Conservation (phyloP, 2,797 vertebrate genomes). For the Myripristis murdjan region DNA sequence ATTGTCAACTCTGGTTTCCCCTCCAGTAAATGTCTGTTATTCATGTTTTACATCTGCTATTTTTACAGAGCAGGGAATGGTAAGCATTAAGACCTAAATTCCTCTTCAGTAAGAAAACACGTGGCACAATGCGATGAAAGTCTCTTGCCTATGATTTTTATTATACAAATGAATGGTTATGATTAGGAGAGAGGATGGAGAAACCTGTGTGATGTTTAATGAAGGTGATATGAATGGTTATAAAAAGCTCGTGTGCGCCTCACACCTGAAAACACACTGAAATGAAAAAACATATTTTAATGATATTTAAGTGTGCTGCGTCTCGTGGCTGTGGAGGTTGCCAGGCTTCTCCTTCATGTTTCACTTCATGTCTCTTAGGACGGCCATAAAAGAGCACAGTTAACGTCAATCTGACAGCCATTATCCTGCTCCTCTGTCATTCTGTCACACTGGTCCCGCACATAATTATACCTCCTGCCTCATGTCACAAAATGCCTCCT, state of each 20-base stretch:
- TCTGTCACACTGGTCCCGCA: conserved; percentile 29
- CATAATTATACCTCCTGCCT: conserved; percentile 47
- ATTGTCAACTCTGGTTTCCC: conserved; percentile 22
- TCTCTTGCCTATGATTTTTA: conserved; percentile 53
- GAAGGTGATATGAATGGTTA: conserved; percentile 25
- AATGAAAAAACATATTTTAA: conserved; percentile 25
- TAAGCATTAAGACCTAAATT: conserved; percentile 58
- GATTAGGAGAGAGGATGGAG: conserved; percentile 56
- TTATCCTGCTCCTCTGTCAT: conserved; percentile 46
- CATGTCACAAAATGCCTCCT: conserved; percentile 38
- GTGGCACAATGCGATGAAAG: conserved; percentile 39
- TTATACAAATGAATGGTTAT: conserved; percentile 46
- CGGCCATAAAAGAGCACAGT: conserved; percentile 12
- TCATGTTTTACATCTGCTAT: conserved; percentile 55
- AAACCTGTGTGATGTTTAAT: conserved; percentile 16
- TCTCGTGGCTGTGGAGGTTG: conserved; percentile 17
- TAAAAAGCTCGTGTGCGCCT: conserved; percentile 54
- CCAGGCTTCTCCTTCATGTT: conserved; percentile 1
- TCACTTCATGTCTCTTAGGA: conserved; percentile 7
- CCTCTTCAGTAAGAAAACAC: conserved; percentile 47
- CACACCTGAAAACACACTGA: conserved; percentile 39
- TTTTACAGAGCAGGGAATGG: conserved; percentile 33
- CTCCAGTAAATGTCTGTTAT: conserved; percentile 43
- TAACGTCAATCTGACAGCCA: conserved; percentile 33
- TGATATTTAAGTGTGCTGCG: conserved; percentile 25